These are phyloP conservation scores for Glomeris marginata DNA, from an alignment of 2,888 invertebrate genomes.

Conservation along the genomic window DNA sequence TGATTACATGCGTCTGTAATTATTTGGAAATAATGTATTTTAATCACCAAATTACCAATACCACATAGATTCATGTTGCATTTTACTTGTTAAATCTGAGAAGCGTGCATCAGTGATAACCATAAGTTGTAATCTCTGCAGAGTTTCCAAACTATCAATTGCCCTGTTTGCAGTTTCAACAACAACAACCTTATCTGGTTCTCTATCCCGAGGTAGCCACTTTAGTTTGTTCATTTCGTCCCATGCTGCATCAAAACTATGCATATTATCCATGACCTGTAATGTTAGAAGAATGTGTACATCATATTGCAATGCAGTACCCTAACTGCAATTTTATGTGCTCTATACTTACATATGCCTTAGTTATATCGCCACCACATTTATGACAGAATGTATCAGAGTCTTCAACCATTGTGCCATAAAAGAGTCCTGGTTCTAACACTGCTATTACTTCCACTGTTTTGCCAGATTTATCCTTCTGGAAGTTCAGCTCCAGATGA, in stretches of 20 bases:
- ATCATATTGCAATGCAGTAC: not conserved
- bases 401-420: constrained; percentile 34
- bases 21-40: not conserved
- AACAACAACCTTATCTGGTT: constrained; percentile 17
- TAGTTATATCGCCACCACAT: constrained; percentile 30
- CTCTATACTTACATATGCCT: constrained; percentile 24
- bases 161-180: constrained; percentile 28
- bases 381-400: constrained; percentile 21
- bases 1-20: constrained; percentile 8
- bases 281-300: not conserved
- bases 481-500: constrained; percentile 35
- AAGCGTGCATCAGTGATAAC: constrained; percentile 32
- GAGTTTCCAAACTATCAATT: constrained; percentile 31
- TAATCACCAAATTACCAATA: not conserved
- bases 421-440: constrained; percentile 37
- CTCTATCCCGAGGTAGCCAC: constrained; percentile 17
- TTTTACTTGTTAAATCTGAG: constrained; percentile 14
- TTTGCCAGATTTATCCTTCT: constrained; percentile 40
- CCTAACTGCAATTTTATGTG: constrained; percentile 19
- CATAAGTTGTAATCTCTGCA: constrained; percentile 29
- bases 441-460: constrained; percentile 36
- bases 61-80: not conserved
- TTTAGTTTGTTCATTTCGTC: constrained; percentile 14
- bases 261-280: constrained; percentile 17
- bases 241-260: constrained; percentile 16